Evolutionary conservation across 2,888 invertebrate genomes (phyloP).

Genomic region (Aspidapion aeneum): DNA sequence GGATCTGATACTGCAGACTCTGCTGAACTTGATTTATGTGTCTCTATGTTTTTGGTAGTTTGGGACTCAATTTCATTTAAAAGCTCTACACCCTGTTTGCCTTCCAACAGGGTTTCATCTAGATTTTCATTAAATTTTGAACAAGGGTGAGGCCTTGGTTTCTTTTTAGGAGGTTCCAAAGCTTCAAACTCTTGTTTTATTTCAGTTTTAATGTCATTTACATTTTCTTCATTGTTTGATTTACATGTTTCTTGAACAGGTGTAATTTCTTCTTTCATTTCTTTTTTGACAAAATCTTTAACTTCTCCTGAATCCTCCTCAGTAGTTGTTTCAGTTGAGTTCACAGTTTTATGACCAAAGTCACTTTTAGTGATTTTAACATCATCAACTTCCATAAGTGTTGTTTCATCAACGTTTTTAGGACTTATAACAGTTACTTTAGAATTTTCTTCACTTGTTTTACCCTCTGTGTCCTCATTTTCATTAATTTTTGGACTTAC

Average conservation of each 20-base stretch:
- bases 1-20: slow-evolving; percentile 27
- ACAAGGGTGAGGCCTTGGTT: slow-evolving; percentile 28
- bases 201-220: slow-evolving; percentile 30
- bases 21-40: slow-evolving; percentile 33
- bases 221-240: slow-evolving; percentile 27
- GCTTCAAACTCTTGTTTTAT: slow-evolving; percentile 14
- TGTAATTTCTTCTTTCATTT: background rate
- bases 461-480: background rate
- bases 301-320: background rate
- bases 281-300: background rate
- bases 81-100: slow-evolving; percentile 40
- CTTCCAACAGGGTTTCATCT: slow-evolving; percentile 38
- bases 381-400: background rate
- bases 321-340: background rate
- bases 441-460: background rate
- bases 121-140: slow-evolving; percentile 34
- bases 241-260: slow-evolving; percentile 25
- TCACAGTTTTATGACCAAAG: no score
- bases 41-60: slow-evolving; percentile 32
- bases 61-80: slow-evolving; percentile 41
- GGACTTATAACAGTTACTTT: background rate
- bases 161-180: slow-evolving; percentile 24
- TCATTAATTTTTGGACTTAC: background rate
- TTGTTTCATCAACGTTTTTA: background rate
- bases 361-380: background rate